Conservation (phyloP, 2,797 vertebrate genomes). For the Sebastes taczanowskii region DNA sequence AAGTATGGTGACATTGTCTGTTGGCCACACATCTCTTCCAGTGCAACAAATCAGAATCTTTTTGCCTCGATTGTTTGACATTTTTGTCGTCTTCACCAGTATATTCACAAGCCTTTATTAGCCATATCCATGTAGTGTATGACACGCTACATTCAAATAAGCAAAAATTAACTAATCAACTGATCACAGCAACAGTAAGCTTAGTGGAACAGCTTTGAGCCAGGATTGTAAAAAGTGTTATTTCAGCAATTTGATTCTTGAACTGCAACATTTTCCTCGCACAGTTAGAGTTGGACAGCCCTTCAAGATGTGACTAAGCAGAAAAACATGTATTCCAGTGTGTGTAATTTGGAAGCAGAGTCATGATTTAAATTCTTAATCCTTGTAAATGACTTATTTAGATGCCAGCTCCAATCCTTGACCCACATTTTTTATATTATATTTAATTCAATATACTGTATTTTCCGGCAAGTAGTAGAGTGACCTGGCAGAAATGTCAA, state of each 20-base stretch:
- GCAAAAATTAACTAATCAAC: neutral
- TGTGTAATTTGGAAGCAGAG: slow-evolving; percentile 23
- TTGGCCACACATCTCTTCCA: slow-evolving; percentile 23
- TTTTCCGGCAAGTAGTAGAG: neutral
- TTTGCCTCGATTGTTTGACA: neutral
- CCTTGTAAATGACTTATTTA: neutral
- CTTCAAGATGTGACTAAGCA: slow-evolving; percentile 38
- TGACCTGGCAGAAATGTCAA: neutral
- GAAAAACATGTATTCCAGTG: slow-evolving; percentile 24
- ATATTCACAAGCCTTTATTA: neutral
- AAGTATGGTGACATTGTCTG: slow-evolving; percentile 35
- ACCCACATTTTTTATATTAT: slow-evolving; percentile 2
- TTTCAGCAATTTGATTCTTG: slow-evolving; percentile 34
- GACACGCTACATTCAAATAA: neutral
- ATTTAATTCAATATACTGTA: neutral
- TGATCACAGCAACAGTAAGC: slow-evolving; percentile 14
- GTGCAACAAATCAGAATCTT: slow-evolving; percentile 6
- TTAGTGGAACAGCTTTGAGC: neutral
- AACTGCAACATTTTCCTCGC: slow-evolving; percentile 37
- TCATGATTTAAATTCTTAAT: slow-evolving; percentile 36
- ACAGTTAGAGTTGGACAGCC: neutral
- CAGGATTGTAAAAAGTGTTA: slow-evolving; percentile 9
- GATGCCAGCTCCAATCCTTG: slow-evolving; percentile 6
- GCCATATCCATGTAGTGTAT: neutral
- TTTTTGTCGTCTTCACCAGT: slow-evolving; percentile 8